Evolutionary conservation across 1,140 invertebrate species (phyloP).

Genomic region (Leptopilina clavipes): DNA sequence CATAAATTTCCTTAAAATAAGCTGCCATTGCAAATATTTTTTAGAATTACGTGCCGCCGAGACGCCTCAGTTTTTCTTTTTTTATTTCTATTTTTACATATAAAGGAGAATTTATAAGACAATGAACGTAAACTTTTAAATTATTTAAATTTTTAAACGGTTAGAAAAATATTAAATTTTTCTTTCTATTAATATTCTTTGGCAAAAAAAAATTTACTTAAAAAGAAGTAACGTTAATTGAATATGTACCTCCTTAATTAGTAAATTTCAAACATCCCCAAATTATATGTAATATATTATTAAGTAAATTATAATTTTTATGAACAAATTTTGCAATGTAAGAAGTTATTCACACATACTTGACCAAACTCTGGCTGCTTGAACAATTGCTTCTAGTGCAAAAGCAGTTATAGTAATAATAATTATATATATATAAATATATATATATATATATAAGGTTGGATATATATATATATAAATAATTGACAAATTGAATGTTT

Average conservation of each 20-base stretch:
- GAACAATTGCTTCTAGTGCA: constrained; percentile 61
- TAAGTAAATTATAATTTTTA: constrained; percentile 20
- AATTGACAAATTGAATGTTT: constrained; percentile 47
- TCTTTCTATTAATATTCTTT: too few relatives aligned
- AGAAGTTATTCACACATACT: constrained; percentile 54
- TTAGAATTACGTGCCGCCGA: constrained; percentile 35
- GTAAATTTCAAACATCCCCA: too few relatives aligned
- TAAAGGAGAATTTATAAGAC: too few relatives aligned
- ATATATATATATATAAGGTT: too few relatives aligned
- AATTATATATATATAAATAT: constrained; percentile 43
- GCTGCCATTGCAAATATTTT: constrained; percentile 36
- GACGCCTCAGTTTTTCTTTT: constrained; percentile 2
- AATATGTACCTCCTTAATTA: too few relatives aligned
- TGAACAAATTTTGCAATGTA: constrained; percentile 53
- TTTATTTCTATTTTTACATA: too few relatives aligned
- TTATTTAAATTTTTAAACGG: too few relatives aligned
- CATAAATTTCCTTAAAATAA: constrained; percentile 36
- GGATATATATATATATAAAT: constrained; percentile 42
- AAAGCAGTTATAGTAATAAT: constrained; percentile 45
- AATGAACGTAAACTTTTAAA: too few relatives aligned
- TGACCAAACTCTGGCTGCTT: constrained; percentile 73
- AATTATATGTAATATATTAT: too few relatives aligned
- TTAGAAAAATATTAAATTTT: too few relatives aligned
- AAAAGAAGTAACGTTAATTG: too few relatives aligned
- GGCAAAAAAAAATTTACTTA: too few relatives aligned